phyloP scores from a whole-genome alignment of 2,113 vertebrate genomes.

The Pungitius pungitius region DNA sequence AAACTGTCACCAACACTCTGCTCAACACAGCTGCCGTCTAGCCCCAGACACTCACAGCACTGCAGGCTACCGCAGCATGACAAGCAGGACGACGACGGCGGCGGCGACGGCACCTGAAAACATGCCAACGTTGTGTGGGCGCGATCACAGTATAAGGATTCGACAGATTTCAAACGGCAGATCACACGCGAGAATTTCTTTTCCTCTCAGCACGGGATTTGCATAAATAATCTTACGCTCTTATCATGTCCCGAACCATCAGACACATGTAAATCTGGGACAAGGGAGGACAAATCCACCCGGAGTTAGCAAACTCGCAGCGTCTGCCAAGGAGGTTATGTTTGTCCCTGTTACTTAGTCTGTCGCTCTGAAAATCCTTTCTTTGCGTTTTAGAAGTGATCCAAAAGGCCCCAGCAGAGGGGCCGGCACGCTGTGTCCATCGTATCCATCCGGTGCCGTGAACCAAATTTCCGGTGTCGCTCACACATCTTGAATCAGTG shows the following conservation, averaged over 20 bases:
- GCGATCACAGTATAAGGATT: conserved; percentile 7
- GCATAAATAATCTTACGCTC: conserved; percentile 46
- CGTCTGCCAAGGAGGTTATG: conserved; percentile 29
- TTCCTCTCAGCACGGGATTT: conserved; percentile 35
- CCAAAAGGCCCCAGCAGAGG: not conserved
- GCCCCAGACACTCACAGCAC: conserved; percentile 69
- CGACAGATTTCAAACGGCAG: conserved; percentile 30
- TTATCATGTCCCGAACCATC: conserved; percentile 42
- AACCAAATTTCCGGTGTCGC: not conserved
- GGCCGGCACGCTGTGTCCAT: not conserved
- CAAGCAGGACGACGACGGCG: conserved; percentile 60
- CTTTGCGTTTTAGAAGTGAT: conserved; percentile 13
- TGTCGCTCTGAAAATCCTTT: not conserved
- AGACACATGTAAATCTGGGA: conserved; percentile 43
- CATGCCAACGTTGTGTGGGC: conserved; percentile 43
- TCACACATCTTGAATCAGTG: not conserved
- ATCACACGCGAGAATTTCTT: conserved; percentile 35
- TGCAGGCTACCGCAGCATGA: conserved; percentile 66
- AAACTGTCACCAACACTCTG: conserved; percentile 79
- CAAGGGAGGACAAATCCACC: conserved; percentile 34
- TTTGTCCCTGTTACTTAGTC: conserved; percentile 8
- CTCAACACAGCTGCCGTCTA: conserved; percentile 74
- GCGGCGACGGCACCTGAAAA: conserved; percentile 70
- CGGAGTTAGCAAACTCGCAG: conserved; percentile 3
- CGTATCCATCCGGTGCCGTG: not conserved